Evolutionary conservation across 37 sponge, comb jelly and placozoan genomes (phyloP), one percentile per base, ranked within the genome.

Genomic region (Beroe forskalii): DNA sequence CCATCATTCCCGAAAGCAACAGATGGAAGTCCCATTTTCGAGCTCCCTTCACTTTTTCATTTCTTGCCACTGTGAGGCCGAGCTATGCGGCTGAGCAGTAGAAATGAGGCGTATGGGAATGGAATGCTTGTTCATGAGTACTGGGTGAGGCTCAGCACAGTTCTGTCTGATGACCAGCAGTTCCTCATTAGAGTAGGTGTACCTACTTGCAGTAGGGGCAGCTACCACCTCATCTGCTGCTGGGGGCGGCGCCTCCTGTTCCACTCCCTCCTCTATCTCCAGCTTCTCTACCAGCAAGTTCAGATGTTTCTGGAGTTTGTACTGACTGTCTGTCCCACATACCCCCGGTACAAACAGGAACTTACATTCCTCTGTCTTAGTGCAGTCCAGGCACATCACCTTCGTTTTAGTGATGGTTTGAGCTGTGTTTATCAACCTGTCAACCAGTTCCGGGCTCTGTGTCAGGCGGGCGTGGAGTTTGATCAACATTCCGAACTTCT

Each of bases 261-360:
- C 66, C 3, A 28, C 30, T 14, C 9, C 12, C 37, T 72, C 75
- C 3, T 36, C 75, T 39, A 35, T 19, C 75, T 72, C 75, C 8
- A 72, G 35, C 75, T 37, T 72, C 75, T 72, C 40, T 4, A 72
- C 75, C 40, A 72, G 39, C 23, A 72, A 35, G 35, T 72, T 72
- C 39, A 72, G 75, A 72, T 72, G 75, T 72, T 72, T 72, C 75
- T 72, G 75, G 9, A 72, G 75, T 33, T 72, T 72, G 40, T 32
- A 32, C 37, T 72, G 75, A 39, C 14, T 72, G 6, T 72, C 75
- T 17, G 37, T 32, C 9, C 75, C 75, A 32, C 37, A 38, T 20
- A 38, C 2, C 12, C 75, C 75, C 3, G 75, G 75, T 8, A 72
- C 75, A 32, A 72, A 72, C 39, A 72, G 75, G 75, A 38, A 33